Conservation (phyloP, 2,113 vertebrate species). For the Melanostigma gelatinosum region DNA sequence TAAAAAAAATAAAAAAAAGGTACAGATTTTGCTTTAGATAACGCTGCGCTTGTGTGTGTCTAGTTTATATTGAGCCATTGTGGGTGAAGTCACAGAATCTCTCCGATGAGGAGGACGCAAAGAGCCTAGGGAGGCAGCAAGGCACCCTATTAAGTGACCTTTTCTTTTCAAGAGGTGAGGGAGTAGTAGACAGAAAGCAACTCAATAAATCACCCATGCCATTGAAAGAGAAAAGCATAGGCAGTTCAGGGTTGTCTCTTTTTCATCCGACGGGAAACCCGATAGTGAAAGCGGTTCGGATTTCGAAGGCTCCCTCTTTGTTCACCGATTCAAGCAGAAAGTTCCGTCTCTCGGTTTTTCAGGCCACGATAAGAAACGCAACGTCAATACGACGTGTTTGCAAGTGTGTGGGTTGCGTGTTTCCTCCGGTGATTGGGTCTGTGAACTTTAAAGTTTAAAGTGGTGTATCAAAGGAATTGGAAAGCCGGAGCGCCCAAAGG, state of each 20-base stretch:
- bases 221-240: conserved; percentile 55
- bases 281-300: conserved; percentile 56
- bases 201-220: conserved; percentile 58
- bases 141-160: conserved; percentile 54
- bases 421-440: conserved; percentile 38
- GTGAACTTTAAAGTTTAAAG: conserved; percentile 33
- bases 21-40: conserved; percentile 49
- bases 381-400: conserved; percentile 41
- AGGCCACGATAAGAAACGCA: conserved; percentile 45
- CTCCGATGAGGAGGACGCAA: conserved; percentile 17
- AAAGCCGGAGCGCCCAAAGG: conserved; percentile 52
- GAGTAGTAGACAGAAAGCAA: conserved; percentile 47
- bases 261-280: conserved; percentile 58
- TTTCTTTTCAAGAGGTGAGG: conserved; percentile 49
- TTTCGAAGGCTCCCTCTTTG: conserved; percentile 59
- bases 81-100: conserved; percentile 55
- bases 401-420: conserved; percentile 27
- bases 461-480: conserved; percentile 44
- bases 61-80: conserved; percentile 52
- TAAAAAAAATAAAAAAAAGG: background rate
- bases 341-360: conserved; percentile 51
- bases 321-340: conserved; percentile 41
- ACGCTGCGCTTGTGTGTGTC: conserved; percentile 40
- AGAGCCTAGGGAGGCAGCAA: conserved; percentile 63
- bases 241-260: conserved; percentile 38